Conservation (phyloP, 1,140 invertebrate species). For the Uloborus diversus region DNA sequence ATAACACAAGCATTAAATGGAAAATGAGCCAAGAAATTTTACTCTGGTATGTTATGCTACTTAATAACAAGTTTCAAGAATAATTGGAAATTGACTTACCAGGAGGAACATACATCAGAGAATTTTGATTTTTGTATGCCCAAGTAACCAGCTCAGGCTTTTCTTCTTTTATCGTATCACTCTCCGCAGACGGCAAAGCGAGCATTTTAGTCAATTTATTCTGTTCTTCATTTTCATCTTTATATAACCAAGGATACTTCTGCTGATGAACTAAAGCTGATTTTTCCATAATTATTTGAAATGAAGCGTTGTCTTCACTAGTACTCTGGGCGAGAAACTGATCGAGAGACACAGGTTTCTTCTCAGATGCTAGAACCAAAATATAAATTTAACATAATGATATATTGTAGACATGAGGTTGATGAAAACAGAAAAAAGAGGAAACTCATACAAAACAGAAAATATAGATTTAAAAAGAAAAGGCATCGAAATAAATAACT, state of each 20-base stretch:
- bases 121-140: slow-evolving; percentile 91
- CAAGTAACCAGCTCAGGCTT: slow-evolving; percentile 80
- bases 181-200: slow-evolving; percentile 78
- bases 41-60: too few species aligned
- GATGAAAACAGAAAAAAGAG: too few species aligned
- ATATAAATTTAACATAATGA: too few species aligned
- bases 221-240: slow-evolving; percentile 79
- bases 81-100: slow-evolving; percentile 66
- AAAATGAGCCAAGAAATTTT: too few species aligned
- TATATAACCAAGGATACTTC: slow-evolving; percentile 87
- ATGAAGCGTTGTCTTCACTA: slow-evolving; percentile 98
- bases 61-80: too few species aligned
- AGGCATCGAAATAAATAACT: too few species aligned
- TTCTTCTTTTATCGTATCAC: slow-evolving; percentile 70
- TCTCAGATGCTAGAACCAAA: too few species aligned
- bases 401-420: too few species aligned
- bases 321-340: slow-evolving; percentile 87
- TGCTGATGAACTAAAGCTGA: slow-evolving; percentile 77
- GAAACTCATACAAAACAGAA: too few species aligned
- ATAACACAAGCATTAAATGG: too few species aligned
- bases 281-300: slow-evolving; percentile 87
- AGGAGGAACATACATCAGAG: slow-evolving; percentile 96
- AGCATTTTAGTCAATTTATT: slow-evolving; percentile 72
- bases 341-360: slow-evolving; percentile 70
- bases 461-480: too few species aligned